Evolutionary conservation across 2,113 vertebrate genomes (phyloP), one percentile per base, ranked within the genome.

Genomic region (Protomyctophum bolini): DNA sequence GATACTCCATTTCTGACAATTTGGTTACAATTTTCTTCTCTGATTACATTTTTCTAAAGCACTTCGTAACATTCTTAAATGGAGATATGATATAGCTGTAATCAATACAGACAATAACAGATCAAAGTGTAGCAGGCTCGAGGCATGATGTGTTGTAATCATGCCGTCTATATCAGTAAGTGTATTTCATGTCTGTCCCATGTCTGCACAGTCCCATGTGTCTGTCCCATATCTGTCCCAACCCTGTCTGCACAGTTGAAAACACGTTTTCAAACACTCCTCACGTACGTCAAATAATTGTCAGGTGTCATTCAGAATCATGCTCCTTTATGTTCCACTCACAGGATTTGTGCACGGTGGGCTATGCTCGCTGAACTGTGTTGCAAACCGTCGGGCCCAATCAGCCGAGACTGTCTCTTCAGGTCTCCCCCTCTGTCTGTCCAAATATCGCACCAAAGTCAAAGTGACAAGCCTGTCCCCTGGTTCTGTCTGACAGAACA

Each of bases 391-490:
- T 89, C 89, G 84, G 58, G 52, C 61, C 71, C 10, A 29, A 87
- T 89, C 83, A 89, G 82, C 77, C 67, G 2, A 72, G 9, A 76
- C 59, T 11, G 56, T 85, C 75, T 76, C 62, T 66, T 62, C 6
- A 58, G 70, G 76, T 75, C 80, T 82, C 80, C 59, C 45, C 79
- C 82, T 75, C 77, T 76, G 84, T 86, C 82, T 48, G 63, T 76
- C 80, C 81, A 70, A 89, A 88, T 89, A 82, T 88, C 86, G 84
- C 64, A 66, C n/a, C 51, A 0, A 70, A 62, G 59, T 10, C 4
- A 7, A 14, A 83, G 77, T 80, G 80, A 86, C 81, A 79, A 78
- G 45, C 71, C 33, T 77, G 45, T 77, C 73, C 80, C 47, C 68
- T 65, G 83, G 80, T 74, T 85, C 66, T 56, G 56, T 69, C 45